phyloP scores from a whole-genome alignment of 2,797 vertebrate species.

The Sebastes steindachneri region DNA sequence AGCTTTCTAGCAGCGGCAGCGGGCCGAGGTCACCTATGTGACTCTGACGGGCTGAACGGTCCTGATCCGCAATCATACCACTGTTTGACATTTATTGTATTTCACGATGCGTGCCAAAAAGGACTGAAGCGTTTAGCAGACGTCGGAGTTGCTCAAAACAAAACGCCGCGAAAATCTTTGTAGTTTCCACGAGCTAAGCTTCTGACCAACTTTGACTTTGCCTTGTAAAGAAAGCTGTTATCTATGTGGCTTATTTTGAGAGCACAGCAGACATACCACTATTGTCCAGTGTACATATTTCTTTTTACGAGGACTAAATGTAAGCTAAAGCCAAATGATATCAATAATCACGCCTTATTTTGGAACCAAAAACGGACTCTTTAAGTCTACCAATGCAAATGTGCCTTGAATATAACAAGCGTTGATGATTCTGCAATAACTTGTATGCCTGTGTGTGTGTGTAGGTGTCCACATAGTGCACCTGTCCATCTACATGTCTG shows the following conservation, averaged over 20 bases:
- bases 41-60: slow-evolving; percentile 23
- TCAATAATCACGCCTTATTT: slow-evolving; percentile 26
- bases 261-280: slow-evolving; percentile 35
- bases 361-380: slow-evolving; percentile 11
- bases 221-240: slow-evolving; percentile 34
- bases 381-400: slow-evolving; percentile 9
- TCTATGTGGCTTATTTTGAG: slow-evolving; percentile 16
- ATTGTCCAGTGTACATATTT: slow-evolving; percentile 42
- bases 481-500: slow-evolving; percentile 65
- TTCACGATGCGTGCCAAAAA: slow-evolving; percentile 49
- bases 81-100: slow-evolving; percentile 65
- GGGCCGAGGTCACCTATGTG: slow-evolving; percentile 46
- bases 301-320: slow-evolving; percentile 38
- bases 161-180: slow-evolving; percentile 31
- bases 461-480: slow-evolving; percentile 51
- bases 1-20: slow-evolving; percentile 49
- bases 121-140: slow-evolving; percentile 48
- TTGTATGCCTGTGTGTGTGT: background rate
- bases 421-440: slow-evolving; percentile 26
- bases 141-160: slow-evolving; percentile 40
- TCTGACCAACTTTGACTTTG: slow-evolving; percentile 33
- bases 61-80: slow-evolving; percentile 37
- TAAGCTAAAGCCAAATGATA: slow-evolving; percentile 44
- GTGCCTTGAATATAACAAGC: slow-evolving; percentile 28
- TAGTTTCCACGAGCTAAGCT: slow-evolving; percentile 26